Evolutionary conservation across 92 coral and sea anemone genomes (phyloP).

Genomic region (Heliopora coerulea): DNA sequence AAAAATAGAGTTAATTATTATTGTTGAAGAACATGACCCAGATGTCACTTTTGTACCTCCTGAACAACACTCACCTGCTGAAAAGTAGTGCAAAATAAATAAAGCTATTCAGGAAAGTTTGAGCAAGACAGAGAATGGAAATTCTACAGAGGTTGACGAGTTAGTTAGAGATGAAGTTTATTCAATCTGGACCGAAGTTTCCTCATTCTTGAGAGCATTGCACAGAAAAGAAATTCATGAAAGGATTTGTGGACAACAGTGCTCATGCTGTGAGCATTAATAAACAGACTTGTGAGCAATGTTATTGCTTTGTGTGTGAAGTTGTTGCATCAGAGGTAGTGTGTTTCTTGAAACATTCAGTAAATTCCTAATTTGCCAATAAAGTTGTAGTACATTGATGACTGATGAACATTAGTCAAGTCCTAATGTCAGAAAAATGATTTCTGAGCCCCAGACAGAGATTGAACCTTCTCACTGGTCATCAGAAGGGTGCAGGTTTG

Average conservation of each 20-base stretch:
- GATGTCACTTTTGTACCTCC: slow-evolving; percentile 73
- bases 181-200: slow-evolving; percentile 33
- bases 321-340: slow-evolving; percentile 37
- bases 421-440: too few relatives aligned
- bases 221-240: slow-evolving; percentile 43
- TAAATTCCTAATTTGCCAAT: too few relatives aligned
- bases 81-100: slow-evolving; percentile 30
- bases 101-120: background rate
- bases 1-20: slow-evolving; percentile 17
- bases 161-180: background rate
- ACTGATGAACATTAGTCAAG: too few relatives aligned
- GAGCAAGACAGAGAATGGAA: slow-evolving; percentile 23
- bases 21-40: slow-evolving; percentile 56
- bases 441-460: too few relatives aligned
- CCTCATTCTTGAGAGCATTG: slow-evolving; percentile 80
- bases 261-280: slow-evolving; percentile 54
- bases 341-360: too few relatives aligned
- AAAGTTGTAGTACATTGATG: too few relatives aligned
- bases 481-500: too few relatives aligned
- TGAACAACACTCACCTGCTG: slow-evolving; percentile 73
- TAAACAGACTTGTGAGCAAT: slow-evolving; percentile 64
- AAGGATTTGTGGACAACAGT: slow-evolving; percentile 46
- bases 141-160: background rate
- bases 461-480: too few relatives aligned
- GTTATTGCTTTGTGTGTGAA: slow-evolving; percentile 82